Conservation (phyloP, 2,797 vertebrate genomes). For the Novumbra hubbsi region DNA sequence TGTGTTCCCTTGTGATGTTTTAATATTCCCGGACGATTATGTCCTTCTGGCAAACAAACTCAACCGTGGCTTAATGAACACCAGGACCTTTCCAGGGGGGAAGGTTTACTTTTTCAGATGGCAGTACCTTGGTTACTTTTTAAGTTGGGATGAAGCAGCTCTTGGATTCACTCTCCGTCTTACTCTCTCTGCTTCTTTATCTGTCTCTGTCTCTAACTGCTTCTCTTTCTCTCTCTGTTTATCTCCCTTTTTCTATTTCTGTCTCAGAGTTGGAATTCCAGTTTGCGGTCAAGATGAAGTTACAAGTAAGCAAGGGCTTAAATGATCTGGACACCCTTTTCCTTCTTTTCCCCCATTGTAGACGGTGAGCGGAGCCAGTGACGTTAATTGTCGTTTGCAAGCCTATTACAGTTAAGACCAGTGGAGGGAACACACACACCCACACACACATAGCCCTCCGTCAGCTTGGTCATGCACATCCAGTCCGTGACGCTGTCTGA, state of each 20-base stretch:
- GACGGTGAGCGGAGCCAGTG: conserved; percentile 51
- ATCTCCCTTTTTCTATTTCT: conserved; percentile 21
- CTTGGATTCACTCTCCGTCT: not conserved
- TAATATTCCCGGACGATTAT: too few species aligned
- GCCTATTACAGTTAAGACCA: conserved; percentile 55
- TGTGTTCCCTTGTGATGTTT: too few species aligned
- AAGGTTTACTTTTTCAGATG: not conserved
- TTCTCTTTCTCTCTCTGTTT: not conserved
- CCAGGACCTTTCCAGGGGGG: too few species aligned
- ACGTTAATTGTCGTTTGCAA: conserved; percentile 67
- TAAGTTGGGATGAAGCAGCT: not conserved
- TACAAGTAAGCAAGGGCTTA: conserved; percentile 50
- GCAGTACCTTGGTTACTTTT: not conserved
- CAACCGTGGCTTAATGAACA: too few species aligned
- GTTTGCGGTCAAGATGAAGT: conserved; percentile 54
- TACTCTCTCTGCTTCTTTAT: not conserved
- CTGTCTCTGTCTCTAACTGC: too few species aligned
- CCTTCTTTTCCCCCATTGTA: conserved; percentile 28
- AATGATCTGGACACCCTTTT: conserved; percentile 50
- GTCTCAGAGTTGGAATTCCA: conserved; percentile 38
- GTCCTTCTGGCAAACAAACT: too few species aligned
- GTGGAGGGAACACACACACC: conserved; percentile 36
- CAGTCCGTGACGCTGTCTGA: not conserved
- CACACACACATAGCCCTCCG: conserved; percentile 21
- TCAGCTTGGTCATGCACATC: conserved; percentile 16